These are phyloP conservation scores for Aspidiotus destructor DNA, from an alignment of 2,888 invertebrate genomes.

Conservation along the genomic window DNA sequence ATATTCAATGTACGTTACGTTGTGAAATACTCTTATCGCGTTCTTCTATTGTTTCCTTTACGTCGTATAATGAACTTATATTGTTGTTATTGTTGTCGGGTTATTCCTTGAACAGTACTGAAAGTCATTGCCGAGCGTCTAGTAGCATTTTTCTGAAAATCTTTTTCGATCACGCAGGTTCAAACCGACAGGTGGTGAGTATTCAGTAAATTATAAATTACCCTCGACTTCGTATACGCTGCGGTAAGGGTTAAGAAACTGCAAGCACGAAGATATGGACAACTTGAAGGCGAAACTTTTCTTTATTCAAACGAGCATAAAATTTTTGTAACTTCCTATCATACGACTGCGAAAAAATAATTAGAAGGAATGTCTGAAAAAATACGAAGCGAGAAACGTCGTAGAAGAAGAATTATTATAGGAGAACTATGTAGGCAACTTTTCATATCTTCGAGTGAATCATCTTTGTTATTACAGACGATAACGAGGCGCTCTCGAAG, in stretches of 20 bases:
- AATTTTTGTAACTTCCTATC: too few species aligned
- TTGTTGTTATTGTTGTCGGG: slow-evolving; percentile 1
- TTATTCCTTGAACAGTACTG: neutral
- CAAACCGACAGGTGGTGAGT: slow-evolving; percentile 29
- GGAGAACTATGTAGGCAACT: too few species aligned
- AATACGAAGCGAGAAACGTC: too few species aligned
- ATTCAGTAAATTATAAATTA: slow-evolving; percentile 2
- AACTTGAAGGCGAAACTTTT: neutral
- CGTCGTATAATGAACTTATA: slow-evolving; percentile 2
- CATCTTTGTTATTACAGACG: too few species aligned
- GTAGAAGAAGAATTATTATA: too few species aligned
- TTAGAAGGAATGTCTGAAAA: too few species aligned
- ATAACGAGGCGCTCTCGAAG: too few species aligned
- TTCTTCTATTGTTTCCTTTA: neutral
- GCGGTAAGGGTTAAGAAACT: slow-evolving; percentile 5
- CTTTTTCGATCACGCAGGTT: slow-evolving; percentile 22
- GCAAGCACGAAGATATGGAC: neutral
- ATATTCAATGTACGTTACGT: neutral
- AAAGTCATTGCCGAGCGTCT: neutral
- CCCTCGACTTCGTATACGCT: neutral
- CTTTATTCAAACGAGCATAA: too few species aligned
- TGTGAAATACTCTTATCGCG: neutral
- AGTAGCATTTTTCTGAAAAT: slow-evolving; percentile 1
- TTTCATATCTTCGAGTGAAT: too few species aligned
- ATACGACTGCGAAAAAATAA: too few species aligned